Conservation (phyloP, 1,140 invertebrate species). For the fruit fly (Drosophila melanogaster) region Release_6_plus_ISO1_MT NT_037436.4:22922501-22923000, state of each 20-base stretch:
- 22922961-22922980: background rate
- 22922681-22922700: constrained; percentile 30
- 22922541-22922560: constrained; percentile 83
- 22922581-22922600: constrained; percentile 83
- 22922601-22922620: constrained; percentile 40
- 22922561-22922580: constrained; percentile 84
- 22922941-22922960: constrained; percentile 11
- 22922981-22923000: background rate
- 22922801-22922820: constrained; percentile 11
- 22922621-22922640: constrained; percentile 5
- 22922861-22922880: background rate
- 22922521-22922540: constrained; percentile 50
- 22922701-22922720: background rate
- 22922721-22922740: constrained; percentile 14
- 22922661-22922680: constrained; percentile 30
- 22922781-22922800: constrained; percentile 42
- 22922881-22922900: constrained; percentile 24
- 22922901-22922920: constrained; percentile 52
- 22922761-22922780: constrained; percentile 55
- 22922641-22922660: constrained; percentile 25
- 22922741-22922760: constrained; percentile 21
- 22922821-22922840: background rate
- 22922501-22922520: constrained; percentile 26
- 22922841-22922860: background rate
- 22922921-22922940: constrained; percentile 29